A percentile compares a stretch with the other conserved stretches of the same genome.
phyloP scores from a whole-genome alignment of 2,888 invertebrate species.

The Tribolium freemani region DNA sequence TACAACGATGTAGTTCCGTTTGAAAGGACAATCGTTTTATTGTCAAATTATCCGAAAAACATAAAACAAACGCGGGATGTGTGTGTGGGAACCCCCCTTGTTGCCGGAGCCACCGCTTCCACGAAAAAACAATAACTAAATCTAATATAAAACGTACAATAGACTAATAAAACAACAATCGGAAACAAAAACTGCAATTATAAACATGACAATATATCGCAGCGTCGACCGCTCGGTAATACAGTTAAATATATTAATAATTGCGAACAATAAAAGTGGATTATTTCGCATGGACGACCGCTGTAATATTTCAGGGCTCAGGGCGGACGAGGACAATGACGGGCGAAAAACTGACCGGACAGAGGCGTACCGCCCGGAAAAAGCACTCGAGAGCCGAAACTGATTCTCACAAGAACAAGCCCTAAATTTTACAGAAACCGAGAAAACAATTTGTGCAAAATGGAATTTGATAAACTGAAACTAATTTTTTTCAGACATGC shows the following conservation, averaged over 20 bases:
- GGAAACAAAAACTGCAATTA: constrained; percentile 65
- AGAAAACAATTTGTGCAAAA: too few species aligned
- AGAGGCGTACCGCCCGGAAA: neutral
- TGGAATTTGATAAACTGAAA: too few species aligned
- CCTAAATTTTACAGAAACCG: too few species aligned
- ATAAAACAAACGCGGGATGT: constrained; percentile 58
- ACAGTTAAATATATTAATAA: constrained; percentile 68
- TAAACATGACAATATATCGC: constrained; percentile 64
- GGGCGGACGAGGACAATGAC: constrained; percentile 37
- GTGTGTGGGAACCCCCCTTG: constrained; percentile 1
- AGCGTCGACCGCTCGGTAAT: constrained; percentile 61
- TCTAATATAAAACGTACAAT: constrained; percentile 66
- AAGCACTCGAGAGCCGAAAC: neutral
- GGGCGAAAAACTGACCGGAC: constrained; percentile 33
- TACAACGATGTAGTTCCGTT: constrained; percentile 45
- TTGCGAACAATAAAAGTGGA: constrained; percentile 68
- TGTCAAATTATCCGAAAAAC: constrained; percentile 65
- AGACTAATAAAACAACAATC: constrained; percentile 64
- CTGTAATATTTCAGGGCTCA: constrained; percentile 58
- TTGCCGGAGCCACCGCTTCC: neutral
- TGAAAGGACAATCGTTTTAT: constrained; percentile 60
- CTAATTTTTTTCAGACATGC: too few species aligned
- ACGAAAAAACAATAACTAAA: constrained; percentile 60
- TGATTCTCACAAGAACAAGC: neutral
- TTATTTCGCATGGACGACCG: constrained; percentile 65